Percentiles rank a stretch among this genome's conserved stretches.
These are phyloP conservation scores for Ivindomyrus marchei DNA, from an alignment of 2,113 vertebrate genomes.

Conservation along the genomic window DNA sequence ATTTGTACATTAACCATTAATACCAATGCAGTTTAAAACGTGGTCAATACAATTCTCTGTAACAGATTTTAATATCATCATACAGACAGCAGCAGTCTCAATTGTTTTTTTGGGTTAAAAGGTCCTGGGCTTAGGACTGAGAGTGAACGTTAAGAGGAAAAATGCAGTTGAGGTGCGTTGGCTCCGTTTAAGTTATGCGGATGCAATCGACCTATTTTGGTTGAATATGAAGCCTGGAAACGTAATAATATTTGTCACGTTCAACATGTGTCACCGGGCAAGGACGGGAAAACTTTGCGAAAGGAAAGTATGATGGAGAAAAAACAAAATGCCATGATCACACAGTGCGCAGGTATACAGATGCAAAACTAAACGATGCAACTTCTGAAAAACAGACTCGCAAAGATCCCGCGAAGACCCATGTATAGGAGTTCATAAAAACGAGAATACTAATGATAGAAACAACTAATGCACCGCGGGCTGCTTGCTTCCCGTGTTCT, in stretches of 20 bases:
- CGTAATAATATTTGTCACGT: neutral
- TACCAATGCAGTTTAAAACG: neutral
- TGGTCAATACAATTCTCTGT: neutral
- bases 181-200: neutral
- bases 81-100: neutral
- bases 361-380: neutral
- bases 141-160: neutral
- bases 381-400: neutral
- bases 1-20: neutral
- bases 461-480: neutral
- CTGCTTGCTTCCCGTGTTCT: neutral
- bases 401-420: neutral
- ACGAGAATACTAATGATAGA: neutral
- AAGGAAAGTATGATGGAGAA: neutral
- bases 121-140: neutral
- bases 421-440: neutral
- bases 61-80: neutral
- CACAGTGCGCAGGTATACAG: neutral
- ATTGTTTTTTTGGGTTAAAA: neutral
- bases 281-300: neutral
- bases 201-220: slow-evolving; percentile 9
- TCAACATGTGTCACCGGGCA: neutral
- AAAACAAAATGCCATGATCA: neutral
- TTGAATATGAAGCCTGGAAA: neutral
- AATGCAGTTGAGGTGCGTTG: neutral